phyloP scores from a whole-genome alignment of 2,888 invertebrate species.

The Argyra leucocephala region DNA sequence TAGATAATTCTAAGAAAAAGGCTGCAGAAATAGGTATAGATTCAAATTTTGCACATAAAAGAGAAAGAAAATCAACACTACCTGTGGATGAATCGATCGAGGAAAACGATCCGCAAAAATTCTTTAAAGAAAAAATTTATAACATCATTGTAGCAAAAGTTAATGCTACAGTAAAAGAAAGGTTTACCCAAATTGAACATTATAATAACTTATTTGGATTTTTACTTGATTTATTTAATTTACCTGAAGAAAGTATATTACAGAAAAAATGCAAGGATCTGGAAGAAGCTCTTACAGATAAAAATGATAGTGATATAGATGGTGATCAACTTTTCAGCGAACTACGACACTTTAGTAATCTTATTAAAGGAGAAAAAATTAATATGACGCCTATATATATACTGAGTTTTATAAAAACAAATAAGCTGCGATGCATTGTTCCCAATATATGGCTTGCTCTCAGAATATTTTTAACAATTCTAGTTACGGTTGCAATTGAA shows the following conservation, averaged over 20 bases:
- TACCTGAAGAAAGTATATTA: slow-evolving; percentile 10
- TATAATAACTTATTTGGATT: slow-evolving; percentile 8
- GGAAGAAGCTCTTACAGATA: too few relatives aligned
- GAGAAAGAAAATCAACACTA: slow-evolving; percentile 10
- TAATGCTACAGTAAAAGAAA: slow-evolving; percentile 9
- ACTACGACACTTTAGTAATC: slow-evolving; percentile 10
- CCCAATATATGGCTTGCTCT: slow-evolving; percentile 12
- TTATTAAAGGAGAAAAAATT: slow-evolving; percentile 11
- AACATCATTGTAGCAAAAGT: slow-evolving; percentile 12
- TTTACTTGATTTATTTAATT: slow-evolving; percentile 10
- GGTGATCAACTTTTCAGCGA: slow-evolving; percentile 10
- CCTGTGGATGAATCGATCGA: slow-evolving; percentile 12
- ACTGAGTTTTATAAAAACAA: slow-evolving; percentile 1
- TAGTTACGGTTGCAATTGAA: slow-evolving; percentile 8
- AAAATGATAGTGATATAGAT: too few relatives aligned
- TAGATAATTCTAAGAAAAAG: slow-evolving; percentile 9
- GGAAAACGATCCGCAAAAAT: slow-evolving; percentile 11
- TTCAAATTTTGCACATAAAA: slow-evolving; percentile 8
- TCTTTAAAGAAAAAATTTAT: slow-evolving; percentile 11
- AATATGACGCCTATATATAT: slow-evolving; percentile 10
- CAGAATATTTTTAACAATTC: slow-evolving; percentile 11
- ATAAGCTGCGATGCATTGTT: slow-evolving; percentile 8
- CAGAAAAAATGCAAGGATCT: slow-evolving; percentile 10
- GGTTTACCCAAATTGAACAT: slow-evolving; percentile 11
- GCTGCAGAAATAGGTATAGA: slow-evolving; percentile 10